Evolutionary conservation across 1,140 invertebrate species (phyloP).

Genomic region (Diachasmimorpha longicaudata): DNA sequence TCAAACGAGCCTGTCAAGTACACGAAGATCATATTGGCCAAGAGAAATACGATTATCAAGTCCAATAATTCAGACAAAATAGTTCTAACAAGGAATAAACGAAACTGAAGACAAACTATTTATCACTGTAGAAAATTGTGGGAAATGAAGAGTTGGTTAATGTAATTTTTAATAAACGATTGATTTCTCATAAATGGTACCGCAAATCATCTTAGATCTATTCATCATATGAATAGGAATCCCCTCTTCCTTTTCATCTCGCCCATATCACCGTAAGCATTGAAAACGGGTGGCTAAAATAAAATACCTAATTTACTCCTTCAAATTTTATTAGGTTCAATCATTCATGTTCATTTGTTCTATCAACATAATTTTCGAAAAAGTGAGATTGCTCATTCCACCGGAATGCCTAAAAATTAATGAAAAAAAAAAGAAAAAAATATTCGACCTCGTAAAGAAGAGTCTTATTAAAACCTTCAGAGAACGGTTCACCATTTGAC

Average conservation of each 20-base stretch:
- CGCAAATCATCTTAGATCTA: too few relatives aligned
- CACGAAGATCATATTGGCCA: not conserved
- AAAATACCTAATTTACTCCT: not conserved
- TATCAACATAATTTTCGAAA: not conserved
- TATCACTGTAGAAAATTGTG: too few relatives aligned
- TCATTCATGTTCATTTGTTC: not conserved
- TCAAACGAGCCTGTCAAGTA: not conserved
- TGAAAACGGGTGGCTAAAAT: not conserved
- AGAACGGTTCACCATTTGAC: too few relatives aligned
- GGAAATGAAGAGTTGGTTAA: too few relatives aligned
- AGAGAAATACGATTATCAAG: not conserved
- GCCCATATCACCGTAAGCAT: too few relatives aligned
- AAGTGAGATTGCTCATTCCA: not conserved
- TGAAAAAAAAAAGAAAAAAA: not conserved
- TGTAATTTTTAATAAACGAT: too few relatives aligned
- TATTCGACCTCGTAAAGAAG: not conserved
- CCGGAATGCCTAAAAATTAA: not conserved
- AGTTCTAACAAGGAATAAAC: not conserved
- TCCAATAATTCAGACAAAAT: not conserved
- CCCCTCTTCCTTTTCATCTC: too few relatives aligned
- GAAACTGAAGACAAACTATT: not conserved
- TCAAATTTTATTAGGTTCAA: not conserved
- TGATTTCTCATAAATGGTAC: too few relatives aligned
- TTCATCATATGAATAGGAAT: too few relatives aligned
- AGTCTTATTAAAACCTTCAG: too few relatives aligned